phyloP scores from a whole-genome alignment of 1,140 invertebrate species.

The Neotoxoptera formosana region DNA sequence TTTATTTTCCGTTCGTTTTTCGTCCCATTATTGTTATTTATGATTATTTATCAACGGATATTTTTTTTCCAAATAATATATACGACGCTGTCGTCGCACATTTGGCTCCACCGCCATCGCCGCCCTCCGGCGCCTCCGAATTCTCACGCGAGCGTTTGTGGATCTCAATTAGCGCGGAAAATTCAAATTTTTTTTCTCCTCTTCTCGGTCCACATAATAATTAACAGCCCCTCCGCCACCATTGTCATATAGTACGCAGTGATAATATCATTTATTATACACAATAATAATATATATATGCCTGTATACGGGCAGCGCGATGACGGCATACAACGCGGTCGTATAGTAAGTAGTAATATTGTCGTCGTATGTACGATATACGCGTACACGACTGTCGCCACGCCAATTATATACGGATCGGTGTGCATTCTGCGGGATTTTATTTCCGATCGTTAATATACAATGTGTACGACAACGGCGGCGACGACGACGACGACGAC shows the following conservation, averaged over 20 bases:
- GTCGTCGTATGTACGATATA: background rate
- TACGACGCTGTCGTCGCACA: background rate
- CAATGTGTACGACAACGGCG: background rate
- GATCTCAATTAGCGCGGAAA: constrained; percentile 29
- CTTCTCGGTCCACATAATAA: background rate
- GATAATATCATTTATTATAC: constrained; percentile 12
- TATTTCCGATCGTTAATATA: constrained; percentile 57
- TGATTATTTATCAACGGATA: constrained; percentile 6
- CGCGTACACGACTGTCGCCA: constrained; percentile 40
- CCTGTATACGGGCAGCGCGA: background rate
- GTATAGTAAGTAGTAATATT: too few species aligned
- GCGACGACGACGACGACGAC: background rate
- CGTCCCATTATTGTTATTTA: background rate
- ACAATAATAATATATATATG: too few species aligned
- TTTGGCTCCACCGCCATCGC: background rate
- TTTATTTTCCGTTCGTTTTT: constrained; percentile 14
- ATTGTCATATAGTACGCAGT: background rate
- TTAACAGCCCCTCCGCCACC: constrained; percentile 11
- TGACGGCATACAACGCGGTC: background rate
- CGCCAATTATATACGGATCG: constrained; percentile 55
- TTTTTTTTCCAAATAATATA: background rate
- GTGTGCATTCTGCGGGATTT: constrained; percentile 54
- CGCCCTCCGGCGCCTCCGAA: background rate
- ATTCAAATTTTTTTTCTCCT: background rate
- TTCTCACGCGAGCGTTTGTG: constrained; percentile 11